Evolutionary conservation across 2,797 vertebrate genomes (phyloP), one percentile per base, ranked within the genome.

Genomic region (Falco biarmicus): DNA sequence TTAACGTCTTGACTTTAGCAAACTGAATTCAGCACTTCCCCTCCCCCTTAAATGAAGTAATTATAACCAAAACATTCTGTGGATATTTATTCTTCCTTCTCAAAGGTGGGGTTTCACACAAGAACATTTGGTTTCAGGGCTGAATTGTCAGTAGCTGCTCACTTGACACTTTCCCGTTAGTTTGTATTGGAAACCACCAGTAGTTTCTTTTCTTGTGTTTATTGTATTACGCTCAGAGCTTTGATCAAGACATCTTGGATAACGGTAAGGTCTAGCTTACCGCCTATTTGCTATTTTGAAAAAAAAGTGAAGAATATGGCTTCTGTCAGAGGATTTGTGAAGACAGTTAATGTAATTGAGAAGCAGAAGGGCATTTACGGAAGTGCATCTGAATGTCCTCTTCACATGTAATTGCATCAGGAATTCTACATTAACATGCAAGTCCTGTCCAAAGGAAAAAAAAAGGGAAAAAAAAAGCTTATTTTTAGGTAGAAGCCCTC

Each of bases 401-500:
- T 89, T 60, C 87, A 71, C 53, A 65, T 76, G 53, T 94, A 95
- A 96, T 95, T 93, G 81, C 90, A 75, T 93, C 70, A 94, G 83
- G 50, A 75, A 43, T 79, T 86, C 64, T 61, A 68, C 83, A 95
- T 97, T 97, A 96, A 87, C 92, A 97, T 96, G 87, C 85, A 91
- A 93, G 86, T 78, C 77, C 81, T 92, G 56, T 91, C 84, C 92
- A 87, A 82, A 75, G 71, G 32, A n/a, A 45, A 4, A 5, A 5
- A 89, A 73, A 91, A 45, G 41, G 41, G 41, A 64, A 45, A 85
- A 95, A 95, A 82, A 68, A 37, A 91, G 74, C 85, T 97, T 94
- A 91, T 93, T 96, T 97, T 96, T 96, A 93, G 91, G 94, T 91
- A 79, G 90, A 97, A 95, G 69, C 53, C 95, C 86, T 96, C 94